These are phyloP conservation scores for Scaptomyza caliginosa DNA, from an alignment of 2,888 invertebrate genomes.

Conservation along the genomic window DNA sequence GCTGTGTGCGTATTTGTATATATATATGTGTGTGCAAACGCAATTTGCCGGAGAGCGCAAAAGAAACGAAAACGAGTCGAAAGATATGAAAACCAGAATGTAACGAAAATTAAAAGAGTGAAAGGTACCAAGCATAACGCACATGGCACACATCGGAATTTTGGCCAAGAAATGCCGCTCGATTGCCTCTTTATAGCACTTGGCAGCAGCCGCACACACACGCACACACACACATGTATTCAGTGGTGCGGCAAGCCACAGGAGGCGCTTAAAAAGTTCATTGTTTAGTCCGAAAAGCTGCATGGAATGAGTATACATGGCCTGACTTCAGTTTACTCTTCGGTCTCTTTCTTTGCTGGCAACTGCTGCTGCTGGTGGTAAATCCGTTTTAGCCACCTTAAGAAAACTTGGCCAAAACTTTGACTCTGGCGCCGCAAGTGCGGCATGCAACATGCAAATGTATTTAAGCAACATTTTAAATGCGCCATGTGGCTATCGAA, in stretches of 20 bases:
- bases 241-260: slow-evolving; percentile 38
- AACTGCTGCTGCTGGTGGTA: slow-evolving; percentile 2
- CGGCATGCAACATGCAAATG: slow-evolving; percentile 43
- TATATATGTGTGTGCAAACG: slow-evolving; percentile 17
- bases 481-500: slow-evolving; percentile 7
- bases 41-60: slow-evolving; percentile 44
- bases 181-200: slow-evolving; percentile 72
- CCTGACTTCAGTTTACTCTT: background rate
- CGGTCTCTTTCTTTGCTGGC: background rate
- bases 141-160: slow-evolving; percentile 40
- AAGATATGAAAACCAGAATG: slow-evolving; percentile 54
- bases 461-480: slow-evolving; percentile 36
- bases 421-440: slow-evolving; percentile 41
- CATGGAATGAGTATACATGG: too few species aligned
- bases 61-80: background rate
- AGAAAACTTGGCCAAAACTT: slow-evolving; percentile 53
- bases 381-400: slow-evolving; percentile 57
- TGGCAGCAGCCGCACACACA: slow-evolving; percentile 40
- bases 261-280: slow-evolving; percentile 66
- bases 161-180: slow-evolving; percentile 59
- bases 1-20: slow-evolving; percentile 22
- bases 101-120: slow-evolving; percentile 65
- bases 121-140: slow-evolving; percentile 43
- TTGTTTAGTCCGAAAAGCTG: slow-evolving; percentile 47
- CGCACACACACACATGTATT: background rate